phyloP scores from a whole-genome alignment of 2,888 invertebrate species.

The Trichogramma evanescens region DNA sequence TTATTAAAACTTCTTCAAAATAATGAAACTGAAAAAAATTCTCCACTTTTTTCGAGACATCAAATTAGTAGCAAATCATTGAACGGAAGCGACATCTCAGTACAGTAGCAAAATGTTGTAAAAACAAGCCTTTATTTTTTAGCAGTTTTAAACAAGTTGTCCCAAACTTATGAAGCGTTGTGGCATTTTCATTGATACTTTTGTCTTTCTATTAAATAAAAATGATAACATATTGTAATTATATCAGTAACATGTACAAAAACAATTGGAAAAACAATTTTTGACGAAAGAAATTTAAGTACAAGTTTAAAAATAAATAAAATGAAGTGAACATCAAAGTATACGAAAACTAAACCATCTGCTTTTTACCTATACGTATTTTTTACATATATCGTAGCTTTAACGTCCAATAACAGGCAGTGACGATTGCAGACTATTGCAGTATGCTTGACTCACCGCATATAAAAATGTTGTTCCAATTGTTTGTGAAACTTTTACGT shows the following conservation, averaged over 20 bases:
- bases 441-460: constrained; percentile 48
- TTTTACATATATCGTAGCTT: constrained; percentile 34
- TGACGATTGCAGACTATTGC: constrained; percentile 37
- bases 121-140: too few relatives aligned
- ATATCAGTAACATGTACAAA: neutral
- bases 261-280: constrained; percentile 45
- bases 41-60: too few relatives aligned
- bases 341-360: too few relatives aligned
- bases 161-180: too few relatives aligned
- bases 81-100: too few relatives aligned
- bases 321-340: neutral
- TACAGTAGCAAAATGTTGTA: too few relatives aligned
- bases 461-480: constrained; percentile 49
- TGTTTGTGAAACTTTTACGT: constrained; percentile 41
- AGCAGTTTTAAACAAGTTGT: too few relatives aligned
- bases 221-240: neutral
- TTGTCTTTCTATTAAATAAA: neutral
- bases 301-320: constrained; percentile 9
- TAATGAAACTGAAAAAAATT: too few relatives aligned
- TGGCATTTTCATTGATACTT: too few relatives aligned
- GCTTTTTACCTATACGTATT: too few relatives aligned
- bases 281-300: constrained; percentile 1
- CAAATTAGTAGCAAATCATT: too few relatives aligned
- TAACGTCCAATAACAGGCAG: constrained; percentile 46
- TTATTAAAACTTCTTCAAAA: too few relatives aligned